Evolutionary conservation across 2,888 invertebrate species (phyloP).

Genomic region (Erannis defoliaria): DNA sequence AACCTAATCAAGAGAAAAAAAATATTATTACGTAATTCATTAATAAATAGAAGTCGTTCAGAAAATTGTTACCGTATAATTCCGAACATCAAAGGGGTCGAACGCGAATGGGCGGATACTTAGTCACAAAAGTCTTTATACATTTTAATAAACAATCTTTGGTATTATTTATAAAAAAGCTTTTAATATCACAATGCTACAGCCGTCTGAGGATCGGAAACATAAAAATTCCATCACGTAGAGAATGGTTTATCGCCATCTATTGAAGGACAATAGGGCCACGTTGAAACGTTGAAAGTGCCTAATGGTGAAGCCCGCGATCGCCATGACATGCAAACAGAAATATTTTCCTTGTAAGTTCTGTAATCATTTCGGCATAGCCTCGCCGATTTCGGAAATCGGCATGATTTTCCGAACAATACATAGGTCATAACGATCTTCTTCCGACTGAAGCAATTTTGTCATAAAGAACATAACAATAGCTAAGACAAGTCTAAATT

Average conservation of each 20-base stretch:
- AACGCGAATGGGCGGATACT: constrained; percentile 26
- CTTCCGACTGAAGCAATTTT: constrained; percentile 43
- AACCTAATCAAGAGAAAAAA: constrained; percentile 21
- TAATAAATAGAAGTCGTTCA: constrained; percentile 25
- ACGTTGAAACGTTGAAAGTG: constrained; percentile 69
- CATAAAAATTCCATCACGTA: constrained; percentile 84
- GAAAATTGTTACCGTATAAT: constrained; percentile 21
- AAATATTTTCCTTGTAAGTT: constrained; percentile 37
- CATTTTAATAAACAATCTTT: constrained; percentile 41
- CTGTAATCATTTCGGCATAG: constrained; percentile 16
- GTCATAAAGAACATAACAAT: constrained; percentile 49
- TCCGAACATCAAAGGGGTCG: constrained; percentile 33
- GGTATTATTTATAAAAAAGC: constrained; percentile 49
- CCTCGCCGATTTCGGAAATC: constrained; percentile 26
- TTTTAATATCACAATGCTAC: constrained; percentile 62
- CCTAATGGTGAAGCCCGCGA: constrained; percentile 53
- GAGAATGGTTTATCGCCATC: constrained; percentile 75
- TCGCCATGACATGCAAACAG: constrained; percentile 55
- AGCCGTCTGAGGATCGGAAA: constrained; percentile 76
- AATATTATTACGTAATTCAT: neutral
- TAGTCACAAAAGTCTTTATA: constrained; percentile 41
- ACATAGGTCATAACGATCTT: constrained; percentile 41
- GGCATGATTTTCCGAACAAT: constrained; percentile 41
- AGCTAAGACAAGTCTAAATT: constrained; percentile 34
- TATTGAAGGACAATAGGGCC: constrained; percentile 80